Conservation (phyloP, 2,113 vertebrate genomes). For the Jaculus jaculus region DNA sequence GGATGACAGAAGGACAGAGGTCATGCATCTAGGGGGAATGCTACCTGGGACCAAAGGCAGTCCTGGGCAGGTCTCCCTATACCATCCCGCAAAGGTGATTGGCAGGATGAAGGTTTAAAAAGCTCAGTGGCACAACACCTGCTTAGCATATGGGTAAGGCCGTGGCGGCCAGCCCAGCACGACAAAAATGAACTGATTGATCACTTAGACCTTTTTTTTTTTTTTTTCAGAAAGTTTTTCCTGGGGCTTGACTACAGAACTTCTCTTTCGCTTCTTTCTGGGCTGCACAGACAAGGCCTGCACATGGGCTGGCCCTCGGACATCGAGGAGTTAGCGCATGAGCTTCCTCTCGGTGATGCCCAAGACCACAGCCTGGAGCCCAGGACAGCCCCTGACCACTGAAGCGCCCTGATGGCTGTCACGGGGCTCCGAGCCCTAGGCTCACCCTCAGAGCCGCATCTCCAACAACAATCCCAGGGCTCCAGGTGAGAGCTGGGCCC, state of each 20-base stretch:
- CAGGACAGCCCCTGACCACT: neutral
- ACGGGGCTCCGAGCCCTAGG: neutral
- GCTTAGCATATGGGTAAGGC: neutral
- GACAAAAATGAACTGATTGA: no score
- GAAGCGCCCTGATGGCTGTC: neutral
- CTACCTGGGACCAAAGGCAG: neutral
- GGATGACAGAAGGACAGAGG: slow-evolving; percentile 57
- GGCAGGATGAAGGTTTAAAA: neutral
- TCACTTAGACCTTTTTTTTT: neutral
- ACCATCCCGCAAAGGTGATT: neutral
- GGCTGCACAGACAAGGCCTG: neutral
- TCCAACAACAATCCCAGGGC: neutral
- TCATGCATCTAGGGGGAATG: neutral
- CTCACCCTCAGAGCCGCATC: neutral
- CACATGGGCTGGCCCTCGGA: neutral
- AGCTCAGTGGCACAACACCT: neutral
- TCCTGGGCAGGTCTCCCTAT: neutral
- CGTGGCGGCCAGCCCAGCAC: neutral
- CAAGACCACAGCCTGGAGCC: neutral
- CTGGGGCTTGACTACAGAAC: neutral
- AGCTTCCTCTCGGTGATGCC: neutral
- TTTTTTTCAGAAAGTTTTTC: neutral
- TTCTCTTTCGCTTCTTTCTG: neutral
- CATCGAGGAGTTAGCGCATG: neutral
- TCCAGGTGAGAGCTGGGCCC: neutral